Base-by-base conservation (phyloP, 2,797 vertebrate species). In the Ctenosaura bakeri region DNA sequence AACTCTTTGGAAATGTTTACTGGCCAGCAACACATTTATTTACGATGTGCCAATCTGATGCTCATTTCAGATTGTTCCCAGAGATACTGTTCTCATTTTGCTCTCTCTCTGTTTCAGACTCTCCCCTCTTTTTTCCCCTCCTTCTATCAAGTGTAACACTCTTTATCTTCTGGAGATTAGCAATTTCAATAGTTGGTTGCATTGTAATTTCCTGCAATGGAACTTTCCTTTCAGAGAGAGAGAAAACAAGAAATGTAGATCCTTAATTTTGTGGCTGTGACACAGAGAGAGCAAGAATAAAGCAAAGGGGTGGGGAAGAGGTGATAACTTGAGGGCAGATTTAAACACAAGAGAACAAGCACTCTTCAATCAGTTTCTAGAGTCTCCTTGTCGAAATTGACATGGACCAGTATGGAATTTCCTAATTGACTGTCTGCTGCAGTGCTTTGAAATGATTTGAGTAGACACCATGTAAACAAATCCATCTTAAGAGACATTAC, bases 31-130 rank as follows among this genome's bases (percentile, higher is more conserved):
- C 59, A 50, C 18, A 38, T 82, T 89, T 92, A 71, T 64, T 93
- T 92, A 71, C 7, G 3, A 91, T 87, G 29, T 91, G 76, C 10
- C 83, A 92, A 1, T 56, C 16, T 89, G 79, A 73, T 83, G 29
- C 1, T 83, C 78, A 88, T 89, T 93, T 88, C 90, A 90, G 76
- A 86, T 89, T 89, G 14, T 79, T 83, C 14, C 88, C 66, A 82
- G 29, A 52, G 12, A 59, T 90, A 59, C 10, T 85, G 87, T 92
- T 94, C 84, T 91, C 29, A 62, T 91, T 93, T 91, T 62, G 83
- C 9, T 69, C 66, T 69, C 29, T 6, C 38, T 85, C 66, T 89
- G 64, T 91, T 93, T 84, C 81, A 77, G 83, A 24, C 73, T 66
- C 59, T 66, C 59, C 24, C 74, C 4, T 46, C 76, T 3, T 4